Conservation (phyloP, 2,113 vertebrate genomes). For the Coreoperca whiteheadi region DNA sequence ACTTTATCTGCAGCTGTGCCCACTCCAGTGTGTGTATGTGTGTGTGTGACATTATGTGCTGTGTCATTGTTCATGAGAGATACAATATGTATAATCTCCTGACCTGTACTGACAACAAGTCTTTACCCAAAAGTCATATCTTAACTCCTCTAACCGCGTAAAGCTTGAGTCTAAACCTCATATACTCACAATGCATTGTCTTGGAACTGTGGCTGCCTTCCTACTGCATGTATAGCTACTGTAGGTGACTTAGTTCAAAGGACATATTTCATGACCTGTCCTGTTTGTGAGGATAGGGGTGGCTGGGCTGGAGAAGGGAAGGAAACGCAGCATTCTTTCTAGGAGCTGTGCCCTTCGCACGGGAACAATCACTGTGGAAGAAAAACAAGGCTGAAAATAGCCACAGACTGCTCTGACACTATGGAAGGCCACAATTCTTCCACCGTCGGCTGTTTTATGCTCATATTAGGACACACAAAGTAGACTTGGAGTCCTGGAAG, state of each 20-base stretch:
- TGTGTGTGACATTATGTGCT: conserved; percentile 6
- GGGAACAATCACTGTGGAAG: conserved; percentile 77
- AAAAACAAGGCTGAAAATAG: conserved; percentile 82
- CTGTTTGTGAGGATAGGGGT: conserved; percentile 62
- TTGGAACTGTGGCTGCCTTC: conserved; percentile 17
- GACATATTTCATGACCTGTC: conserved; percentile 63
- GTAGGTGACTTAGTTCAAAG: conserved; percentile 51
- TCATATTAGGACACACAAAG: conserved; percentile 60
- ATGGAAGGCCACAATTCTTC: conserved; percentile 43
- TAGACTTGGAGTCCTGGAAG: conserved; percentile 9
- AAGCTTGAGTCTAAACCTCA: conserved; percentile 5
- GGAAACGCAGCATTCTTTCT: conserved; percentile 81
- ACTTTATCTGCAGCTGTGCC: conserved; percentile 30
- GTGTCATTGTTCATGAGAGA: conserved; percentile 19
- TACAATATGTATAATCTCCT: conserved; percentile 28
- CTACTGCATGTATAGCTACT: conserved; percentile 26
- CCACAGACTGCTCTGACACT: conserved; percentile 37
- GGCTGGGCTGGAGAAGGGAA: conserved; percentile 65
- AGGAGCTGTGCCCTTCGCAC: conserved; percentile 70
- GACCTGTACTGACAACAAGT: conserved; percentile 25
- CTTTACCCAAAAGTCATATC: conserved; percentile 19
- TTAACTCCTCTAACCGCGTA: conserved; percentile 6
- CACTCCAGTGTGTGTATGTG: not conserved
- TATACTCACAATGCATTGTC: conserved; percentile 23
- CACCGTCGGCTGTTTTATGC: conserved; percentile 40